Percentiles rank a stretch among this genome's conserved stretches.
phyloP scores from a whole-genome alignment of 1,140 invertebrate genomes.

The Micrasema longulum region DNA sequence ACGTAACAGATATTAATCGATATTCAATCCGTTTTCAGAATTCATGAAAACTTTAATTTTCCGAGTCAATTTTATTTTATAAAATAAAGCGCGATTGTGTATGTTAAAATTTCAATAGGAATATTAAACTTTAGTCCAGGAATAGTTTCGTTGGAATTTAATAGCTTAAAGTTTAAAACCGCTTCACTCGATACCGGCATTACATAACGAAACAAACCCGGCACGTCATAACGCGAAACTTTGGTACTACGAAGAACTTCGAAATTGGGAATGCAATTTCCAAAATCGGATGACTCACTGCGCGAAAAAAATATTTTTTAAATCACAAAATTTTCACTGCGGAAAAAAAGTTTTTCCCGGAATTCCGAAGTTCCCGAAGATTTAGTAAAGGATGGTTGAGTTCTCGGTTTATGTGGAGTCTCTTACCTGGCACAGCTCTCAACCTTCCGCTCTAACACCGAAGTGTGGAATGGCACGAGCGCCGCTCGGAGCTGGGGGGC shows the following conservation, averaged over 20 bases:
- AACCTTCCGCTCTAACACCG: constrained; percentile 43
- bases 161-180: not conserved
- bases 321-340: constrained; percentile 22
- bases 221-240: constrained; percentile 16
- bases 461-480: constrained; percentile 48
- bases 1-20: not conserved
- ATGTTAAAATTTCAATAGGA: too few species aligned
- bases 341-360: constrained; percentile 21
- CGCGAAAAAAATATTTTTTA: not conserved
- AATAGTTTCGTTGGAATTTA: too few species aligned
- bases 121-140: too few species aligned
- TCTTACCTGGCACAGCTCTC: constrained; percentile 47
- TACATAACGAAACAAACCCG: constrained; percentile 22
- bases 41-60: too few species aligned
- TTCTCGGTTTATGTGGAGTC: not conserved
- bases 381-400: not conserved
- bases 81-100: too few species aligned
- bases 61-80: too few species aligned
- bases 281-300: not conserved
- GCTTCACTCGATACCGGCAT: constrained; percentile 15
- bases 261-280: not conserved
- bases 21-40: too few species aligned
- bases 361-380: not conserved
- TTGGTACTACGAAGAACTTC: not conserved
- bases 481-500: not conserved